Evolutionary conservation across 35 echinoderm and acorn worm genomes (phyloP).

Genomic region (Amphiura filiformis): DNA sequence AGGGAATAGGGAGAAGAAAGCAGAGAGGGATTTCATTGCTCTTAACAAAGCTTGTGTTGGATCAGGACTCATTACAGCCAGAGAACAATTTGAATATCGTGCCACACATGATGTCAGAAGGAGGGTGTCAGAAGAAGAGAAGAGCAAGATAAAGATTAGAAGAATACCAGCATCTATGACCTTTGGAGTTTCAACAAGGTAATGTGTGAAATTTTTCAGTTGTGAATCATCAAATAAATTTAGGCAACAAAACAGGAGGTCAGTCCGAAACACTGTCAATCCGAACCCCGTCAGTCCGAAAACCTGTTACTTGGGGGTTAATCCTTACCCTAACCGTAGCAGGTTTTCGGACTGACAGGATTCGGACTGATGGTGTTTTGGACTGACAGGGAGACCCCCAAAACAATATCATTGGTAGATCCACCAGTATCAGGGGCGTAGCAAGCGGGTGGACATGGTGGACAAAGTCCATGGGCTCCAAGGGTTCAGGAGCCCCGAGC

Average conservation of each 20-base stretch:
- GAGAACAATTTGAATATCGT: conserved; percentile 97
- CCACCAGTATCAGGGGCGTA: too few species aligned
- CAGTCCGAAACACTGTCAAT: not conserved
- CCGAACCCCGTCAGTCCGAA: not conserved
- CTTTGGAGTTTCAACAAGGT: conserved; percentile 98
- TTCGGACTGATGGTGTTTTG: too few species aligned
- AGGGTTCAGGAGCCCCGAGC: too few species aligned
- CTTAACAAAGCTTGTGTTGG: conserved; percentile 91
- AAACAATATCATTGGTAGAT: too few species aligned
- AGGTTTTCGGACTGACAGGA: too few species aligned
- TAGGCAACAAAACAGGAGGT: not conserved
- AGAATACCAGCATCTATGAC: conserved; percentile 96
- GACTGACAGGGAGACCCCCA: too few species aligned
- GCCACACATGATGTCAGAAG: conserved; percentile 96
- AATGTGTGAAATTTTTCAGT: too few species aligned
- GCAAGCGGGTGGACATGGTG: too few species aligned
- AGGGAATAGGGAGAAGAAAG: conserved; percentile 67
- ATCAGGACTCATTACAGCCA: conserved; percentile 79
- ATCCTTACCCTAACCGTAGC: too few species aligned
- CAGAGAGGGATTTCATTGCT: conserved; percentile 94
- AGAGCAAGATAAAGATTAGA: conserved; percentile 90
- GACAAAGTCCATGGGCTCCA: too few species aligned
- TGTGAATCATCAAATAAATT: not conserved
- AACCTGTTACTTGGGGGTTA: not conserved
- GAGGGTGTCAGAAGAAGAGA: conserved; percentile 91